Evolutionary conservation across 2,113 vertebrate genomes (phyloP).

Genomic region (Lonchura striata): DNA sequence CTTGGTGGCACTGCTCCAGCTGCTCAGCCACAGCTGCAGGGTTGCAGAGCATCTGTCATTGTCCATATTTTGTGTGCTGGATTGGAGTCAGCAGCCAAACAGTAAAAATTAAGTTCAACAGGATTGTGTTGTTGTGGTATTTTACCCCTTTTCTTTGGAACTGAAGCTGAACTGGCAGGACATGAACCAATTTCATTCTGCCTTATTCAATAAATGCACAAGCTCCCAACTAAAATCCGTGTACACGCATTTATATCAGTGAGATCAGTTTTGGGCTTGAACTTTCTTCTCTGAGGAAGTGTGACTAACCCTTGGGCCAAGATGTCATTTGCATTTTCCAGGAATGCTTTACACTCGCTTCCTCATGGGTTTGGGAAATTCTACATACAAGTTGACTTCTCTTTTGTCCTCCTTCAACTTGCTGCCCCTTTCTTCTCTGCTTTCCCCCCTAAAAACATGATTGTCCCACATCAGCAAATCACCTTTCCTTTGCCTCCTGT

Average conservation of each 20-base stretch:
- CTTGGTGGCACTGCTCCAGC: background rate
- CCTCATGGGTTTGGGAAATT: background rate
- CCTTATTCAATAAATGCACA: background rate
- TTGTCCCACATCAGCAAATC: background rate
- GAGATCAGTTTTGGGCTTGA: background rate
- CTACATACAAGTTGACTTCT: background rate
- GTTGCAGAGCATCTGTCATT: background rate
- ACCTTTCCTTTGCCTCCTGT: background rate
- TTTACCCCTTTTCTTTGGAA: background rate
- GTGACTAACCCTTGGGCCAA: background rate
- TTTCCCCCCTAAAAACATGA: background rate
- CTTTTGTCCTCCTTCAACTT: background rate
- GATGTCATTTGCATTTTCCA: background rate
- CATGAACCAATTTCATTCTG: background rate
- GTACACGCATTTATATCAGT: background rate
- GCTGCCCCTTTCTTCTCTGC: background rate
- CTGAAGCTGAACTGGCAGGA: background rate
- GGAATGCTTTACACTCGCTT: background rate
- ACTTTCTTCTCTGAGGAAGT: background rate
- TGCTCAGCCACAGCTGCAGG: background rate
- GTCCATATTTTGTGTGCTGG: background rate
- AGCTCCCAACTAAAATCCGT: background rate
- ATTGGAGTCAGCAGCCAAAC: background rate
- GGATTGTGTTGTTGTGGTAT: background rate
- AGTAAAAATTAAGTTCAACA: background rate